Evolutionary conservation across 2,113 vertebrate species (phyloP), one percentile per base, ranked within the genome.

Genomic region (Neomonachus schauinslandi): DNA sequence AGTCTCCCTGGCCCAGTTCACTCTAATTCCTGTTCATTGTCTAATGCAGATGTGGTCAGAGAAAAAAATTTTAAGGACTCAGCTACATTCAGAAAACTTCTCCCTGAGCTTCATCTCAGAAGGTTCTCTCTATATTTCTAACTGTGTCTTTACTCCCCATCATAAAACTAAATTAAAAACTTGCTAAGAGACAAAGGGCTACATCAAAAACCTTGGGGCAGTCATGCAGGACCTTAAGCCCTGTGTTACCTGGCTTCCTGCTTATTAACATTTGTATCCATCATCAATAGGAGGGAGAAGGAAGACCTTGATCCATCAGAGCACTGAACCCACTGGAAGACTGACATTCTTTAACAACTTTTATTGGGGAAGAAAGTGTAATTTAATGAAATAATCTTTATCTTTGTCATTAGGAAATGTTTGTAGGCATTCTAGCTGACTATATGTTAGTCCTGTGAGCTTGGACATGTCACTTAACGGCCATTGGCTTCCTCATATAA

Each of bases 111-210:
- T 89, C 57, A 12, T 76, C 18, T 91, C 59, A 13, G 46, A 59
- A 96, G n/a, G 28, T 86, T 87, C 33, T 96, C 71, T 80, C 39
- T 24, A 24, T 79, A 87, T 76, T 77, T 92, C 61, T 61, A 61
- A 61, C 79, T 92, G n/a, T 89, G 77, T 1, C 22, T 76, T 95
- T 82, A 51, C 28, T 79, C n/a, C 15, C 13, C 12, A 61, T 55
- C 21, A 67, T 89, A 80, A 82, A 19, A 82, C 26, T 59, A 90
- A 92, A 92, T 94, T 81, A 53, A 88, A 93, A 96, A 80, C 39
- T 94, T 86, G 49, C 57, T 74, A 69, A 97, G 55, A 80, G 16
- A 89, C 84, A 94, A 85, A 71, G 42, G 42, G 21, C 22, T 59
- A 36, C 22, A 76, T 69, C 59, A 81, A 63, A 91, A 93, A 69